Conservation (phyloP, 2,888 invertebrate species). For the Pollenia angustigena region DNA sequence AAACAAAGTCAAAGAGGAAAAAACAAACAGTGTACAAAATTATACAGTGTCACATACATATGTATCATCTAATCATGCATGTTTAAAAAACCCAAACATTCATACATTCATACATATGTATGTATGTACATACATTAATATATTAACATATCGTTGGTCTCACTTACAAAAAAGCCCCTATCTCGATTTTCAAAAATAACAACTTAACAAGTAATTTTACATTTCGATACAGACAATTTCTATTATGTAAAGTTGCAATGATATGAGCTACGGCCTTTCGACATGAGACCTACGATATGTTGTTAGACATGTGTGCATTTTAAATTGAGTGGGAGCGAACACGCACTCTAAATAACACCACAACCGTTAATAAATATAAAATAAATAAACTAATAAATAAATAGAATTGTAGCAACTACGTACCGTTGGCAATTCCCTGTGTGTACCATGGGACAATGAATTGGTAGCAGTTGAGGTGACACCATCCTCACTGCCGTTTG, state of each 20-base stretch:
- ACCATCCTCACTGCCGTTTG: conserved; percentile 78
- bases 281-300: no score
- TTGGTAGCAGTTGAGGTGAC: conserved; percentile 83
- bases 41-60: background rate
- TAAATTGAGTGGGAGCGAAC: background rate
- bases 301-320: background rate
- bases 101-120: background rate
- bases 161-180: no score
- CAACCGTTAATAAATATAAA: conserved; percentile 11
- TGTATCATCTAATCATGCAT: no score
- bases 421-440: conserved; percentile 84
- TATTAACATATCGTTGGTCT: no score
- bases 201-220: no score
- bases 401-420: conserved; percentile 61
- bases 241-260: no score
- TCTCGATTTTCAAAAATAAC: no score
- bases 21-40: background rate
- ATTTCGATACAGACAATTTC: no score
- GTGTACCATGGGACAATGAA: conserved; percentile 81
- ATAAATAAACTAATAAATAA: conserved; percentile 2
- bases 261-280: no score
- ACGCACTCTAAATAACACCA: conserved; percentile 9
- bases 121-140: background rate
- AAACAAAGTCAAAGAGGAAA: conserved; percentile 26
- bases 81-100: no score